phyloP scores from a whole-genome alignment of 1,140 invertebrate genomes.

The Procambarus virginalis region DNA sequence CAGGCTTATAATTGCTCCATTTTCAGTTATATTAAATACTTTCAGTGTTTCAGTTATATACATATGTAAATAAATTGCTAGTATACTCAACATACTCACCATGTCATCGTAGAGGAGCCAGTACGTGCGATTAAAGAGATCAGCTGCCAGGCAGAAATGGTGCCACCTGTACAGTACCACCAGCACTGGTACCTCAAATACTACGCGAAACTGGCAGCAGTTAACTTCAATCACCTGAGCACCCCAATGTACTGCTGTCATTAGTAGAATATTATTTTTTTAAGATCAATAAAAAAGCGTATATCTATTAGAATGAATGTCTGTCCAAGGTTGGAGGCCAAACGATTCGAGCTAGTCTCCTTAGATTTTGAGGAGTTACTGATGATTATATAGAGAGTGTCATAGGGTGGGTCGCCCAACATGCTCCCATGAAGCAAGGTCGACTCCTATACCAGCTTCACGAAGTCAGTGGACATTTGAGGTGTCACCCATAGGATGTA shows the following conservation, averaged over 20 bases:
- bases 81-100: neutral
- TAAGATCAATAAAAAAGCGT: neutral
- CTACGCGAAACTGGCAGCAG: neutral
- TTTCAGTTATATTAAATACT: too few relatives aligned
- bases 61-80: neutral
- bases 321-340: too few relatives aligned
- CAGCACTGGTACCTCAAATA: neutral
- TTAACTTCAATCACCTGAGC: neutral
- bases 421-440: neutral
- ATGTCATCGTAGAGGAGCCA: neutral
- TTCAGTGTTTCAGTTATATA: neutral
- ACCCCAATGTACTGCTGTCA: neutral
- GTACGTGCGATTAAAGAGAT: neutral
- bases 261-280: neutral
- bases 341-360: neutral
- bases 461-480: too few relatives aligned
- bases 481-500: too few relatives aligned
- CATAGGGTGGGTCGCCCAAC: too few relatives aligned
- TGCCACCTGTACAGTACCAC: neutral
- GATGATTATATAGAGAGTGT: neutral
- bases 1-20: too few relatives aligned
- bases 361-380: neutral
- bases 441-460: neutral
- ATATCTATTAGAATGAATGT: too few relatives aligned
- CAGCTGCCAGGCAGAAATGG: neutral